Evolutionary conservation across 1,140 invertebrate genomes (phyloP), one percentile per base, ranked within the genome.

Genomic region (Drosophila burlai): DNA sequence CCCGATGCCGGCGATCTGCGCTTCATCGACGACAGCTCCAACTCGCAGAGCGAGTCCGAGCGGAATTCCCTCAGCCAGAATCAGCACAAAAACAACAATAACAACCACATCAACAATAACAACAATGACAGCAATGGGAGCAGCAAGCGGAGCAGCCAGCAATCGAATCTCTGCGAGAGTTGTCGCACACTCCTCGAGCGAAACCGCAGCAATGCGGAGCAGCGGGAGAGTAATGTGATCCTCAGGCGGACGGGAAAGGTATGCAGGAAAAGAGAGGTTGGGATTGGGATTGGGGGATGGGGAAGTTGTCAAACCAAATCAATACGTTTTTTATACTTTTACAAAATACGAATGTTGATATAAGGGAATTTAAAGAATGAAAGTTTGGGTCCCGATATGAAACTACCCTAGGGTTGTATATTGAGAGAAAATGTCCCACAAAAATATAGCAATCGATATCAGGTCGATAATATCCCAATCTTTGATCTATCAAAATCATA

Each of bases 1-100:
- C 74, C 76, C 15, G 80, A 83, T 26, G 62, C 63, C n/a, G 61
- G 62, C 2, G 91, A 92, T 29, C 72, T 92, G 34, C 86, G 83
- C 57, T 93, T 90, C 69, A 93, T 93, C 36, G 92, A 93, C 58
- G 92, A 93, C 52, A 91, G 82, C 49, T 93, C 87, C 42, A 90
- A 87, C 54, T 91, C 80, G 34, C 91, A 87, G 34, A 92, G 84
- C 45, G 89, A 93, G 74, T 86, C 76, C 40, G 92, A 92, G 52
- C 77, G 90, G 31, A 91, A 85, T 57, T 79, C 86, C 38, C 46
- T 80, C 43, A 82, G 66, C 38, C 68, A 74, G 43, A 59, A 47
- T 42, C 47, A 31, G 18, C 45, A 65, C 18, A 58, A 73, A 31
- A 68, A 34, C 40, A 76, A 68, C 29, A 61, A 68, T 13, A 58